Evolutionary conservation across 2,888 invertebrate genomes (phyloP), one percentile per base, ranked within the genome.

Genomic region (Serrognathus titanus): DNA sequence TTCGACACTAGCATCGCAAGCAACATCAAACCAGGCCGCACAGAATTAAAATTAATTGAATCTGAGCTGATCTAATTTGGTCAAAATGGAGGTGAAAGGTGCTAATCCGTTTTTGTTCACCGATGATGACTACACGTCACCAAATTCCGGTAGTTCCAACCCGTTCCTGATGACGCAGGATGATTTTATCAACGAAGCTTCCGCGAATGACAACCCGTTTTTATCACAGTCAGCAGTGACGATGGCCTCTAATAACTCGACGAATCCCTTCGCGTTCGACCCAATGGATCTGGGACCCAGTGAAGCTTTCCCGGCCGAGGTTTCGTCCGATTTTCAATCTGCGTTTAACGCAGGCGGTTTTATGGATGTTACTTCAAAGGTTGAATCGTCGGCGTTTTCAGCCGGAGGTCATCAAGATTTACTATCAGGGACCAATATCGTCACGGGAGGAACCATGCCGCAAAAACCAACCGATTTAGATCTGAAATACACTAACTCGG

Each of bases 1-100:
- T 93, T 93, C 69, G 92, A 93, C 71, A 92, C 92, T 0, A 90
- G 91, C 3, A 88, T 90, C 66, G 90, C 89, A 0, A 81, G 81
- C 48, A 84, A 87, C 69, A 80, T 92, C 43, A 85, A 84, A 61
- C 91, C 90, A 0, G 91, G 92, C 2, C 85, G 84, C 73, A 85
- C 89, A 0, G 92, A 92, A 75, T 74, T 92, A 0, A 90, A 89
- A 70, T 73, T 90, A 13, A 76, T 93, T 0, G 92, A 92, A 74
- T 88, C 86, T 49, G 91, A 93, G 74, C 80, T 92, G 67, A 81
- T 82, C 63, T 76, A 79, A 64, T 57, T 53, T 45, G 48, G 35
- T 45, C 40, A 65, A 57, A 58, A 77, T 76, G 76, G 75, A 71
- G 16, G 65, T 68, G 1, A 80, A 78, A 64, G 78, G 81, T 12